These are phyloP conservation scores for Byasa hedistus DNA, from an alignment of 2,888 invertebrate genomes.

Conservation along the genomic window DNA sequence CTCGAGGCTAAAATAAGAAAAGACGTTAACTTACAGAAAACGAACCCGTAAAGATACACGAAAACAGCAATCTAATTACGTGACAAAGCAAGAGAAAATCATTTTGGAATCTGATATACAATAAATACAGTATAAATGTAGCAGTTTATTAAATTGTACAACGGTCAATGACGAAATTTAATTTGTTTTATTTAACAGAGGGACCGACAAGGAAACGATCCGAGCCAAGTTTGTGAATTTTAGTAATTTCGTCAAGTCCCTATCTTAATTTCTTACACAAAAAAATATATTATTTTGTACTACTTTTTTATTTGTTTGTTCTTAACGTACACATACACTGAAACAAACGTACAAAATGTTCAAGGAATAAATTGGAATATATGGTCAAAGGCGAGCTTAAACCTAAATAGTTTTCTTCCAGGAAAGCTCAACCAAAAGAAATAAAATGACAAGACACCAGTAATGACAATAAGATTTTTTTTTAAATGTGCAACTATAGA, in stretches of 20 bases:
- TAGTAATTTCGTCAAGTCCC: neutral
- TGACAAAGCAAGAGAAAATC: neutral
- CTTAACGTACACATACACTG: no score
- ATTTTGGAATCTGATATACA: constrained; percentile 9
- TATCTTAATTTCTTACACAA: neutral
- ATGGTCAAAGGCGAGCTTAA: no score
- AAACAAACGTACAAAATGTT: no score
- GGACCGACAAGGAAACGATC: neutral
- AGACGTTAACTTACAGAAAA: constrained; percentile 12
- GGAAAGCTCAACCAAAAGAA: no score
- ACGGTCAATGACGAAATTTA: neutral
- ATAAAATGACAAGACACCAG: no score
- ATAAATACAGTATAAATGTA: constrained; percentile 1
- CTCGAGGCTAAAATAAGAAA: constrained; percentile 9
- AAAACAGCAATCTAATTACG: constrained; percentile 16
- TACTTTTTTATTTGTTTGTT: no score
- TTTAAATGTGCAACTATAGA: no score
- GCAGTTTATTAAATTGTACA: constrained; percentile 4
- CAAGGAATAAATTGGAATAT: no score
- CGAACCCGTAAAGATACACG: constrained; percentile 16
- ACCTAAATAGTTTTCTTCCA: no score
- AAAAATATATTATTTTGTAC: no score
- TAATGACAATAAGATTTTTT: no score
- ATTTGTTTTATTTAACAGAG: neutral
- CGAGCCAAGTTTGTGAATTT: neutral